Percentiles rank a stretch among this genome's conserved stretches.
Conservation (phyloP, 2,888 invertebrate species). For the Drosophila cognata region DNA sequence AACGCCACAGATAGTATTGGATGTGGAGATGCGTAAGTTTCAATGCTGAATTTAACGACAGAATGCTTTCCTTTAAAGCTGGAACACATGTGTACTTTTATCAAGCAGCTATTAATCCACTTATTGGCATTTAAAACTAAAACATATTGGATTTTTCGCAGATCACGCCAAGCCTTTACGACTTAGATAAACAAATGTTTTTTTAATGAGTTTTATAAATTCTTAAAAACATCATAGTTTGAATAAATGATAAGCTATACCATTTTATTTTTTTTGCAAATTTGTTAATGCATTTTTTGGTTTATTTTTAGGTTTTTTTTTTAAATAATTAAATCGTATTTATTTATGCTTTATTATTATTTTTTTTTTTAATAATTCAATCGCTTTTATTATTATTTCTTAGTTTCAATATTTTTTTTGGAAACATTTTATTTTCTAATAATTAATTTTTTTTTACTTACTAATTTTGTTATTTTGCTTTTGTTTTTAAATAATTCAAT, state of each 20-base stretch:
- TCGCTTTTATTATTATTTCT: not conserved
- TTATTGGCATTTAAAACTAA: not conserved
- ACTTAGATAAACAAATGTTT: not conserved
- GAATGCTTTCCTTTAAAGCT: not conserved
- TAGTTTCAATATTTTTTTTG: not conserved
- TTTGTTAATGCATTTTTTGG: not conserved
- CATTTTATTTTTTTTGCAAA: not conserved
- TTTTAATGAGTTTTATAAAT: not conserved
- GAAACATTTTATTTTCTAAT: not conserved
- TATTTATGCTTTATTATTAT: not conserved
- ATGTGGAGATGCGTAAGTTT: constrained; percentile 52
- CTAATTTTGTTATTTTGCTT: not conserved
- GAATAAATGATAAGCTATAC: not conserved
- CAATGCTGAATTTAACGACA: too few species aligned
- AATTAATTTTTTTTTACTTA: not conserved
- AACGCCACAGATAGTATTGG: constrained; percentile 41
- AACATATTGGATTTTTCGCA: not conserved
- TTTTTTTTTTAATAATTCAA: not conserved
- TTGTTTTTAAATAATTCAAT: not conserved
- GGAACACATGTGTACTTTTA: not conserved
- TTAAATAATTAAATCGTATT: not conserved
- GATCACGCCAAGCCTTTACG: not conserved
- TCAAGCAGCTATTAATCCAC: not conserved
- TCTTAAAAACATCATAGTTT: not conserved
- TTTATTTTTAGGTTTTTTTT: not conserved